Evolutionary conservation across 1,140 invertebrate species (phyloP), one percentile per base, ranked within the genome.

Genomic region (Drosophila erecta): DNA sequence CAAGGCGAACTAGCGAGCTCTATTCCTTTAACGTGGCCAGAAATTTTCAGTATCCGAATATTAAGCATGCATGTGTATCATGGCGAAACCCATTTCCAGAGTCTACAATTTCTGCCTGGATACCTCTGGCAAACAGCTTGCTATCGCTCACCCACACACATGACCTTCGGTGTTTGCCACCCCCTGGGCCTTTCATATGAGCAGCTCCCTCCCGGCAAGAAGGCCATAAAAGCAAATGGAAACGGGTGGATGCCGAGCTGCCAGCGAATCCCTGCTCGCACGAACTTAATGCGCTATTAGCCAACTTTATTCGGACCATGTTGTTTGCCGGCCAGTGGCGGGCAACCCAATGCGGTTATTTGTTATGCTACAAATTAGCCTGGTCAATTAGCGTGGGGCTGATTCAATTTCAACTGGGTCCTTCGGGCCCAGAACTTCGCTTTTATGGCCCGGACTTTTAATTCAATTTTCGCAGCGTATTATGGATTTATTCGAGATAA

Each of bases 291-390:
- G 54, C 57, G 73, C 74, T 67, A 73, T 71, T 86, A 86, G 66
- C 74, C 53, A 81, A 75, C 67, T 77, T 72, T 81, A 64, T 57
- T 76, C 51, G 46, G 35, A 57, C 61, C 53, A 53, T 55, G 40
- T 64, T 78, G 41, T 55, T 65, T 11, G 30, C 44, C 46, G 8
- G 20, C 10, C 44, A 30, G 56, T 44, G 47, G 15, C 44, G 35
- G 24, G 30, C 50, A 22, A 7, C 30, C 72, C 61, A 54, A 35
- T 62, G 60, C 41, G 83, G 83, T 67, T 87, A 76, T 85, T 87
- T 78, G 81, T 78, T 87, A 47, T 81, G 73, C 77, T 74, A 51
- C 67, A 78, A 81, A 86, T 87, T 86, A 76, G 79, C 60, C 65
- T 27, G 60, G 70, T 58, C 81, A 86, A 87, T 86, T 81, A 86